phyloP scores from a whole-genome alignment of 2,113 vertebrate genomes.

The Tichodroma muraria region DNA sequence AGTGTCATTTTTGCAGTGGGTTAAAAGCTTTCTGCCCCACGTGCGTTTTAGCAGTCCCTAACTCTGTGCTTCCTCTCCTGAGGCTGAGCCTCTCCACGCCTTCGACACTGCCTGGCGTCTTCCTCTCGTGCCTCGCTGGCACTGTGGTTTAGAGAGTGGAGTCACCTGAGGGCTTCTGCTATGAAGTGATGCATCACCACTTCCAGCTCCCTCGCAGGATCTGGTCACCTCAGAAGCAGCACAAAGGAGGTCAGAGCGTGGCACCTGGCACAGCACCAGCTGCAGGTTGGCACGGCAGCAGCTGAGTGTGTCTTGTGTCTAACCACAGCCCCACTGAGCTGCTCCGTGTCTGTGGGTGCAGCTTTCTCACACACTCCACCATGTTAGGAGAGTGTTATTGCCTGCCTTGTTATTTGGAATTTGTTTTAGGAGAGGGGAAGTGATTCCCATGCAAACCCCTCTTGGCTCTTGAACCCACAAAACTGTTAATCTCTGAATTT shows the following conservation, averaged over 20 bases:
- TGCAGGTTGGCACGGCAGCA: neutral
- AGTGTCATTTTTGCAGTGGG: neutral
- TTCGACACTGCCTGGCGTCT: rapidly evolving
- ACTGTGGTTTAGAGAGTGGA: rapidly evolving
- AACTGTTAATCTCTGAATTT: neutral
- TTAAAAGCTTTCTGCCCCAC: neutral
- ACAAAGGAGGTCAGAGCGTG: neutral
- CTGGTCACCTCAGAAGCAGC: neutral
- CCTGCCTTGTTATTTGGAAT: neutral
- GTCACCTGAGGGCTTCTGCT: neutral
- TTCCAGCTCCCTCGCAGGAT: neutral
- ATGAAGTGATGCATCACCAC: neutral
- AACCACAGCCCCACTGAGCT: rapidly evolving
- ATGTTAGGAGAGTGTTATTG: neutral
- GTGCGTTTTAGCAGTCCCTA: neutral
- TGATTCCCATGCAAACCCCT: neutral
- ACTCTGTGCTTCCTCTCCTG: neutral
- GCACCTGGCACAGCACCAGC: neutral
- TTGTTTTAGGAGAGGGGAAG: neutral
- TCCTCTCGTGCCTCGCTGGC: rapidly evolving
- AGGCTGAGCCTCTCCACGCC: neutral
- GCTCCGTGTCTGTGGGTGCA: rapidly evolving
- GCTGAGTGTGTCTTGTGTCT: neutral
- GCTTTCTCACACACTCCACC: neutral
- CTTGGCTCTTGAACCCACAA: neutral